Evolutionary conservation across 2,797 vertebrate species (phyloP).

Genomic region (Muscicapa striata): DNA sequence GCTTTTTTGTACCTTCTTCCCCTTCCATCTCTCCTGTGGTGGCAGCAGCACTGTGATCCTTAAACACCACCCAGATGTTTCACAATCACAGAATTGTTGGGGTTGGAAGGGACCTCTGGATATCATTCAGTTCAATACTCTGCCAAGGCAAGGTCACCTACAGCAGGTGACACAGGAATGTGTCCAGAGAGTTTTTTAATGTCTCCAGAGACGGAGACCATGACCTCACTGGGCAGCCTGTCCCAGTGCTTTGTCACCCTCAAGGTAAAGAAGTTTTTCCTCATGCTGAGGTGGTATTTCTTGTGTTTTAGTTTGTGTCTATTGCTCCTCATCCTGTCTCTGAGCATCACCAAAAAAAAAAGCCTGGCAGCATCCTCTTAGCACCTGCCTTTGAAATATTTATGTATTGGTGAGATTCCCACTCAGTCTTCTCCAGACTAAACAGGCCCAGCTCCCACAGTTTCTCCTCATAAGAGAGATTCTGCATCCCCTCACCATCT

Average conservation of each 20-base stretch:
- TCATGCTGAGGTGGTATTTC: neutral
- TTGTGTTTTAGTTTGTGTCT: neutral
- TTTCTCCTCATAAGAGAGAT: neutral
- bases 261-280: neutral
- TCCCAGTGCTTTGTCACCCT: neutral
- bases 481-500: neutral
- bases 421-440: neutral
- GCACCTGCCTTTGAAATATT: neutral
- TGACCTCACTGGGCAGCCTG: neutral
- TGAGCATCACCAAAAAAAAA: neutral
- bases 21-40: neutral
- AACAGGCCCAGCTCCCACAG: neutral
- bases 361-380: neutral
- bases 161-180: neutral
- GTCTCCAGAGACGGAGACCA: neutral
- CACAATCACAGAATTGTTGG: neutral
- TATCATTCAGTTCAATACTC: neutral
- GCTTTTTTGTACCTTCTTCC: neutral
- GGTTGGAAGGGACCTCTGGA: neutral
- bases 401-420: neutral
- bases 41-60: neutral
- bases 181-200: neutral
- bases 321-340: neutral
- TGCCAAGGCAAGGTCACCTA: neutral
- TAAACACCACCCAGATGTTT: neutral